Evolutionary conservation across 2,113 vertebrate species (phyloP), one percentile per base, ranked within the genome.

Genomic region (Xiphorhynchus elegans): DNA sequence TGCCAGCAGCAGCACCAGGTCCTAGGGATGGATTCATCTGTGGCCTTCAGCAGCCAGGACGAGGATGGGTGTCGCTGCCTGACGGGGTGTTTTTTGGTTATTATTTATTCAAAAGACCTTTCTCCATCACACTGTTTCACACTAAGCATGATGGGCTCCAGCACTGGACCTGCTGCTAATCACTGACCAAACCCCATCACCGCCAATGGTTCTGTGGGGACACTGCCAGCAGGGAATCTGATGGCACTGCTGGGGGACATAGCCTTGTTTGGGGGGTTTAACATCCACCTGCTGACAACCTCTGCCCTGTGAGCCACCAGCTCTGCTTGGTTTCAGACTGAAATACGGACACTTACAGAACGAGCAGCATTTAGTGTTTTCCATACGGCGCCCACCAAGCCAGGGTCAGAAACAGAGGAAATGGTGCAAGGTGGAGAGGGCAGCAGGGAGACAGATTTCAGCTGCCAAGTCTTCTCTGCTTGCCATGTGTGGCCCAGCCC

Each of bases 161-260:
- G 37, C 68, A 18, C 24, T 16, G 53, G 44, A 73, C 37, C 29
- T 42, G 37, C 46, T 81, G 77, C 26, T 55, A 24, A 50, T 35
- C 2, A 3, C 33, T 84, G 74, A 56, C 63, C 76, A 83, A 79
- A 64, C 7, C 6, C 19, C 35, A 10, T 8, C 84, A 28, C 53
- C 0, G 1, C 20, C 2, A 0, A 29, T 0, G 0, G 14, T n/a
- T 69, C 86, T 55, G 60, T 1, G 6, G 35, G 40, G 39, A 49
- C 2, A 1, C 21, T 16, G 77, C 47, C 1, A 9, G 13, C 42
- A 47, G 52, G 24, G 56, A 70, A 8, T 10, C 37, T 62, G 66
- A 39, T 49, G 82, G 82, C 52, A 55, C 85, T 84, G 55, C 69
- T 75, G 47, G 60, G 44, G 31, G 7, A 33, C 35, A 13, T 10